These are phyloP conservation scores for Rhinichthys osculus DNA, from an alignment of 2,797 vertebrate species.

Conservation along the genomic window DNA sequence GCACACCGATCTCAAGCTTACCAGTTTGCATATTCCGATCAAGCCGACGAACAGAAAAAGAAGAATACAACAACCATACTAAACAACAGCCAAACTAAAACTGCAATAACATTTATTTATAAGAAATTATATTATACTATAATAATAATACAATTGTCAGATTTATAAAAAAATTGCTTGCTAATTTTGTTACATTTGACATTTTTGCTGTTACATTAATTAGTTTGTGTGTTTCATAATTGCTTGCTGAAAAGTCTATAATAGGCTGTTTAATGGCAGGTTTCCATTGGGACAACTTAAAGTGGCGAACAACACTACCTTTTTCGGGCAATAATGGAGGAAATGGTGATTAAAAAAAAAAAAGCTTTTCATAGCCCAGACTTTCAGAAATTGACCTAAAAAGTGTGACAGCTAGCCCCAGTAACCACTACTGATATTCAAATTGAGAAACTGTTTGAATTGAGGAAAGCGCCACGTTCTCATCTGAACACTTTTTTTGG, in stretches of 20 bases:
- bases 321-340: neutral
- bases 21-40: neutral
- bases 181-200: neutral
- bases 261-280: neutral
- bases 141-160: neutral
- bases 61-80: no score
- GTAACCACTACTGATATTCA: neutral
- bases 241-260: neutral
- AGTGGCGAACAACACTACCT: neutral
- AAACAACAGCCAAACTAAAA: no score
- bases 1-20: neutral
- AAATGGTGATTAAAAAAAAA: neutral
- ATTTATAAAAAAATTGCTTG: neutral
- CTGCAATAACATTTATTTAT: no score
- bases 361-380: neutral
- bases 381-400: neutral
- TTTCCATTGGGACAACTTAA: neutral
- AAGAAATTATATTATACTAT: no score
- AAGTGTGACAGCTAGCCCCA: neutral
- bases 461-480: slow-evolving; percentile 3
- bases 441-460: neutral
- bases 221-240: neutral
- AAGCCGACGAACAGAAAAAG: neutral
- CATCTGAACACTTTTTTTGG: slow-evolving; percentile 20
- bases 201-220: neutral